Evolutionary conservation across 2,797 vertebrate species (phyloP).

Genomic region (Cichlasoma orientale): DNA sequence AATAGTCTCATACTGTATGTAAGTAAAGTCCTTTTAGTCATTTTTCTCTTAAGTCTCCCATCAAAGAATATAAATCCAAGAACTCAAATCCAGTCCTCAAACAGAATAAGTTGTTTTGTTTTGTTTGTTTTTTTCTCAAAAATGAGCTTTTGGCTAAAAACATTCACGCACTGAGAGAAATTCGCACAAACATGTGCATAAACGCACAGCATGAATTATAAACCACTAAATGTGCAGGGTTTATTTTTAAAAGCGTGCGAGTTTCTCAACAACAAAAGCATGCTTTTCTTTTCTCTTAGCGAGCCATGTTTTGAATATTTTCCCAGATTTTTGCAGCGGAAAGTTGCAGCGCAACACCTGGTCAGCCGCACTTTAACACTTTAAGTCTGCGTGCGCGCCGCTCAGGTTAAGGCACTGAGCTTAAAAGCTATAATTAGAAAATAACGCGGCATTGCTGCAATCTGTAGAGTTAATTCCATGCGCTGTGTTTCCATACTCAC

Average conservation of each 20-base stretch:
- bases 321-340: constrained; percentile 3
- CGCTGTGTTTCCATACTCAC: constrained; percentile 46
- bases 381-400: background rate
- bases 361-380: constrained; percentile 39
- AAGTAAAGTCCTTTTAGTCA: background rate
- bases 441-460: background rate
- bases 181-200: background rate
- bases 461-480: background rate
- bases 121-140: background rate
- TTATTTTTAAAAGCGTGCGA: background rate
- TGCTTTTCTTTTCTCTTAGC: background rate
- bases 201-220: background rate
- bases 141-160: background rate
- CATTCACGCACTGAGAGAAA: background rate
- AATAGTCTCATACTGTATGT: too few relatives aligned
- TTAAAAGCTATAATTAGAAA: constrained; percentile 17
- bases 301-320: background rate
- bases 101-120: constrained; percentile 4
- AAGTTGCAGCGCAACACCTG: constrained; percentile 63
- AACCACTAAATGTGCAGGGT: background rate
- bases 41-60: background rate
- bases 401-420: constrained; percentile 1
- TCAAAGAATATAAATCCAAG: background rate
- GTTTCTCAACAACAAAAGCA: background rate
- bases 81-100: constrained; percentile 17